phyloP scores from a whole-genome alignment of 2,888 invertebrate species.

The Venusia cambrica region DNA sequence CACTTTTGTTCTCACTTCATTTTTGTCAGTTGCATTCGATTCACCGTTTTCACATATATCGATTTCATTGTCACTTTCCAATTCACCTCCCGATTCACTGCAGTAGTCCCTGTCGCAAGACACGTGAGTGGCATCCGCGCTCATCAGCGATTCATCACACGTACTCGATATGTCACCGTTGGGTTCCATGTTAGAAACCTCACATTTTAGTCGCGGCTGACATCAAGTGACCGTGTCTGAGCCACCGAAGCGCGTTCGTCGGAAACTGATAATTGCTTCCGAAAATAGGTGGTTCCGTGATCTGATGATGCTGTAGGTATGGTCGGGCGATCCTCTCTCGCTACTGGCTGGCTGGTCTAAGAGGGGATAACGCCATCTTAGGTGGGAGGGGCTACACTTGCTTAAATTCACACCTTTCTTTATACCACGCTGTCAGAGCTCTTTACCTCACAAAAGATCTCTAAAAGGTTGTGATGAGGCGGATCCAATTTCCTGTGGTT shows the following conservation, averaged over 20 bases:
- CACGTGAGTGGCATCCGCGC: constrained; percentile 33
- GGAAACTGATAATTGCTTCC: constrained; percentile 71
- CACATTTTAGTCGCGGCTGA: constrained; percentile 6
- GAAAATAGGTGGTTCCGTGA: constrained; percentile 74
- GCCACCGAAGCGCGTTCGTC: constrained; percentile 43
- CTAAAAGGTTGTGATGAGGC: constrained; percentile 77
- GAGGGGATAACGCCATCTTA: constrained; percentile 77
- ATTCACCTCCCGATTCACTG: constrained; percentile 60
- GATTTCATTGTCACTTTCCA: constrained; percentile 74
- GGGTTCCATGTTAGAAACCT: constrained; percentile 48
- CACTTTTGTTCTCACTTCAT: constrained; percentile 28
- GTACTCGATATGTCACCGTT: constrained; percentile 69
- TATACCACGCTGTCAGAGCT: constrained; percentile 77
- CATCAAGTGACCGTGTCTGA: constrained; percentile 35
- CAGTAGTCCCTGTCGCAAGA: constrained; percentile 46
- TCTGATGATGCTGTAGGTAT: constrained; percentile 66
- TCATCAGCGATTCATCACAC: constrained; percentile 50
- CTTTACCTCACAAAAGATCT: constrained; percentile 74
- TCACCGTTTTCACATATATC: constrained; percentile 74
- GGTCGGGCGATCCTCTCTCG: constrained; percentile 55
- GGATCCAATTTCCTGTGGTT: constrained; percentile 67
- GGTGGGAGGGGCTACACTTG: constrained; percentile 73
- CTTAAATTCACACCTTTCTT: constrained; percentile 81
- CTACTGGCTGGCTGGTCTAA: constrained; percentile 71
- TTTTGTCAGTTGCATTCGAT: constrained; percentile 38